Conservation (phyloP, 2,888 invertebrate species). For the Automeris io region DNA sequence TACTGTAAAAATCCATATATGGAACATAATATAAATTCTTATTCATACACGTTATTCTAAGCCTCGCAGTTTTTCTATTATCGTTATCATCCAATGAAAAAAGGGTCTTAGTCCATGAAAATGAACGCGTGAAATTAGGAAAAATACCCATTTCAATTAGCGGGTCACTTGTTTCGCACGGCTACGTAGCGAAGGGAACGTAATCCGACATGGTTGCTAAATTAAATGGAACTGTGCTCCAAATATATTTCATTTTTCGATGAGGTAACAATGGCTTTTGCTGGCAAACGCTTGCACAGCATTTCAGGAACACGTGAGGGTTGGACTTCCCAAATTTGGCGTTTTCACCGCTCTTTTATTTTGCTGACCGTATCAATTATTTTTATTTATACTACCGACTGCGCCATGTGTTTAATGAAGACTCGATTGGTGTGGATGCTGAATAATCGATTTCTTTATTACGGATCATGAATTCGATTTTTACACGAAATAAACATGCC, state of each 20-base stretch:
- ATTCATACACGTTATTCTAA: too few relatives aligned
- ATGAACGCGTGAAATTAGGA: slow-evolving; percentile 40
- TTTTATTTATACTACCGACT: too few relatives aligned
- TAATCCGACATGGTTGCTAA: slow-evolving; percentile 45
- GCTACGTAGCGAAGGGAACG: slow-evolving; percentile 43
- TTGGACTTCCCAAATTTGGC: slow-evolving; percentile 41
- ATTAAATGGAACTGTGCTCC: slow-evolving; percentile 41
- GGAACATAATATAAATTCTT: too few relatives aligned
- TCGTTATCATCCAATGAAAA: too few relatives aligned
- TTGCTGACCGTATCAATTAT: too few relatives aligned
- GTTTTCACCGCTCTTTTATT: slow-evolving; percentile 22
- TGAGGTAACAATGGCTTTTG: slow-evolving; percentile 37
- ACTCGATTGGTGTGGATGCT: too few relatives aligned
- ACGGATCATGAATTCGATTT: too few relatives aligned
- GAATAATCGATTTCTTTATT: too few relatives aligned
- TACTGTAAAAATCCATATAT: too few relatives aligned
- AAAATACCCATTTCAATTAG: slow-evolving; percentile 70
- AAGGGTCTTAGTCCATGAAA: slow-evolving; percentile 28
- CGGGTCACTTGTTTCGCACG: slow-evolving; percentile 52
- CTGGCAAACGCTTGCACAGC: slow-evolving; percentile 50
- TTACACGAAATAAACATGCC: too few relatives aligned
- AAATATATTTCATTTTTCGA: slow-evolving; percentile 40
- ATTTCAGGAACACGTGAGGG: slow-evolving; percentile 36
- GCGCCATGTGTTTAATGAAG: too few relatives aligned
- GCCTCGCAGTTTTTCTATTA: too few relatives aligned